A percentile compares a stretch with the other conserved stretches of the same genome.
These are phyloP conservation scores for Esperia sulphurella DNA, from an alignment of 2,888 invertebrate genomes.

Conservation along the genomic window DNA sequence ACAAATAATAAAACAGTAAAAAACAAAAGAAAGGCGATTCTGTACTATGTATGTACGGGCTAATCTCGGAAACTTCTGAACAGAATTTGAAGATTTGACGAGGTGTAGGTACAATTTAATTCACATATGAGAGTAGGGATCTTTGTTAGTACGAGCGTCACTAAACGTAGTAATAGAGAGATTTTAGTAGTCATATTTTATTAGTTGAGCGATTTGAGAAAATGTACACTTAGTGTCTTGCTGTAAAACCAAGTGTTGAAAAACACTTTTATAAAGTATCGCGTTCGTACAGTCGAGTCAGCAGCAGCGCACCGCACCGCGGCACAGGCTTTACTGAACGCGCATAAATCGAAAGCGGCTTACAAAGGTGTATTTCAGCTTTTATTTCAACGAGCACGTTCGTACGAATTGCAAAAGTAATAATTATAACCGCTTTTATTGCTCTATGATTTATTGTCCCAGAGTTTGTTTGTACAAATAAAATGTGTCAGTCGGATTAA, in stretches of 20 bases:
- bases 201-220: too few species aligned
- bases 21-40: too few species aligned
- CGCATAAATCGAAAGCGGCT: conserved; percentile 53
- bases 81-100: too few species aligned
- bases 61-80: too few species aligned
- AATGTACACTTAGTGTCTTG: not conserved
- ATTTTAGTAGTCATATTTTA: too few species aligned
- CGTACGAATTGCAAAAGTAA: conserved; percentile 20
- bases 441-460: conserved; percentile 10
- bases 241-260: conserved; percentile 12
- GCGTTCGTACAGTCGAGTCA: conserved; percentile 33
- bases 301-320: conserved; percentile 8
- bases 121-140: too few species aligned
- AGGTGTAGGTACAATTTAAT: too few species aligned
- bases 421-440: conserved; percentile 25
- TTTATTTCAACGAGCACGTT: conserved; percentile 34
- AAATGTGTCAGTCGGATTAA: conserved; percentile 12
- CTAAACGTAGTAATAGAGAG: too few species aligned
- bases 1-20: too few species aligned
- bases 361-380: conserved; percentile 45
- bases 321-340: conserved; percentile 29
- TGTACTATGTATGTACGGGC: too few species aligned
- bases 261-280: conserved; percentile 33
- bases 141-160: too few species aligned
- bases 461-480: conserved; percentile 12